Evolutionary conservation across 2,797 vertebrate genomes (phyloP), one percentile per base, ranked within the genome.

Genomic region (Danio kyathit): DNA sequence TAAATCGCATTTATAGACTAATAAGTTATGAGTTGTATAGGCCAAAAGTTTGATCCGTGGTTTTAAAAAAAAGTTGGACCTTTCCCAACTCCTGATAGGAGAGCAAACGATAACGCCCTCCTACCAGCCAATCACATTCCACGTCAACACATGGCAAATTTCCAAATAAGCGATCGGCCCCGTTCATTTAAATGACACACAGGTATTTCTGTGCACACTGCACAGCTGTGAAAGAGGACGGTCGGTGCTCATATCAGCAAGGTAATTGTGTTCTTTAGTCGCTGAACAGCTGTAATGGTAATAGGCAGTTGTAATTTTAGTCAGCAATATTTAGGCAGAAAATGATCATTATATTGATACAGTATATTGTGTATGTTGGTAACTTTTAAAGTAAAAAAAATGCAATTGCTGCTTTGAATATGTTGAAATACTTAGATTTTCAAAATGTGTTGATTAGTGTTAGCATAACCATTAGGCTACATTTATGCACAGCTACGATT

Each of bases 121-220:
- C 29, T 11, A 0, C 21, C 77, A 88, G 82, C 93, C 92, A 93
- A 93, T 94, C 13, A 19, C 70, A 56, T 74, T 0, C 0, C 6
- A 10, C 0, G 0, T 0, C 44, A 14, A 57, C 59, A 76, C 10
- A 44, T 56, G 80, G 48, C 16, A 65, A 0, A 12, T 43, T 71
- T 64, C 56, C 48, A 40, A 63, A 60, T 8, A 21, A 48, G 49
- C 17, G 17, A 8, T 44, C 70, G 7, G 14, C 44, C 48, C 65
- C 70, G 41, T 59, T 69, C 14, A 14, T 40, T 77, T 73, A 69
- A 86, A 73, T 57, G 9, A 19, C 29, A 19, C 29, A n/a, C 71
- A 61, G 44, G 72, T 74, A 40, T 13, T 46, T n/a, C 13, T 73
- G 17, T 41, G 51, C 21, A 5, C 72, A 61, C 17, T 41, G 51